These are phyloP conservation scores for Podocnemis expansa DNA, from an alignment of 2,113 vertebrate genomes.

Conservation along the genomic window DNA sequence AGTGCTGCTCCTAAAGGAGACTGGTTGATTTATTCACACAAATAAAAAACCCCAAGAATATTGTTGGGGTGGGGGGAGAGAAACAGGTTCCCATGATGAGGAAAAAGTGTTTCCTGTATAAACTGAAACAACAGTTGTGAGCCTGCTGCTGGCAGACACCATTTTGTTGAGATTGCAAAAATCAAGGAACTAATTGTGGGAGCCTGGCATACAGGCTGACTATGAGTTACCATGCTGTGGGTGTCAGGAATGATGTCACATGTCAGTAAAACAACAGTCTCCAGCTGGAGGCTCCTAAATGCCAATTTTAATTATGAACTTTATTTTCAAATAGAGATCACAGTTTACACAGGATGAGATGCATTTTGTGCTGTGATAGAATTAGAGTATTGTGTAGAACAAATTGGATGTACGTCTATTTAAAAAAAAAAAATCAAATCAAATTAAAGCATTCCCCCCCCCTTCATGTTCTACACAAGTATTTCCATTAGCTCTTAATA, in stretches of 20 bases:
- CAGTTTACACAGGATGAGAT: slow-evolving; percentile 24
- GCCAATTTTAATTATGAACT: slow-evolving; percentile 64
- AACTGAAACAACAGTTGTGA: not conserved
- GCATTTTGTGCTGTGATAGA: slow-evolving; percentile 3
- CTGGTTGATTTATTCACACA: not conserved
- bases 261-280: slow-evolving; percentile 49
- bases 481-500: not conserved
- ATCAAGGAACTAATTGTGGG: slow-evolving; percentile 11
- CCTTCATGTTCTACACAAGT: not conserved
- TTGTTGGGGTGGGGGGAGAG: not conserved
- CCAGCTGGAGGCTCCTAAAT: slow-evolving; percentile 67
- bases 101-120: not conserved
- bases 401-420: not conserved
- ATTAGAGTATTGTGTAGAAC: not conserved
- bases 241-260: slow-evolving; percentile 57
- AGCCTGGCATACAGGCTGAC: slow-evolving; percentile 39
- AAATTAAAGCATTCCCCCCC: not conserved
- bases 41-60: not conserved
- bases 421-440: not conserved
- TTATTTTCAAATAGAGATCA: slow-evolving; percentile 60
- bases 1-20: not conserved
- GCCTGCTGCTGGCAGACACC: slow-evolving; percentile 17
- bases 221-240: slow-evolving; percentile 49
- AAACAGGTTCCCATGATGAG: rapidly evolving
- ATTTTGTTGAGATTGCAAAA: not conserved